phyloP scores from a whole-genome alignment of 2,888 invertebrate species.

The Euzophera pinguis region DNA sequence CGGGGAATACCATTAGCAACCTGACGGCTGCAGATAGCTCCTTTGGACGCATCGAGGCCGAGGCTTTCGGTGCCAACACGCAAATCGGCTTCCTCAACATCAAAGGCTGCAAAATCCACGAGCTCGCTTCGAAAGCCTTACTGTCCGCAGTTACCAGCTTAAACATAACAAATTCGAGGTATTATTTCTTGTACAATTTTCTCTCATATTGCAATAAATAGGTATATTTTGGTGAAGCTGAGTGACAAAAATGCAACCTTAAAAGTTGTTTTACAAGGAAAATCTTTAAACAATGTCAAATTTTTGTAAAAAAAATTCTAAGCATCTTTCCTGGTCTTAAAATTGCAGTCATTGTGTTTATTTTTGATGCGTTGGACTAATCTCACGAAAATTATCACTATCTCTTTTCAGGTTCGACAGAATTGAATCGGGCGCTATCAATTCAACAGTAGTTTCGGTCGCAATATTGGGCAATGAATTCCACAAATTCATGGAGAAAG shows the following conservation, averaged over 20 bases:
- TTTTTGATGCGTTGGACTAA: no score
- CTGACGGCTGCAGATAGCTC: constrained; percentile 82
- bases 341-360: no score
- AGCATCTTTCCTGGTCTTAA: no score
- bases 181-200: constrained; percentile 15
- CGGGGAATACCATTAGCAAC: constrained; percentile 81
- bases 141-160: constrained; percentile 82
- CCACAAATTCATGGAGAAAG: constrained; percentile 74
- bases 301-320: no score
- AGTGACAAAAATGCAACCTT: not conserved
- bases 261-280: no score
- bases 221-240: not conserved
- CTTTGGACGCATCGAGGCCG: constrained; percentile 79
- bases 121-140: constrained; percentile 79
- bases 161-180: constrained; percentile 83
- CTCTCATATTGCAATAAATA: constrained; percentile 8
- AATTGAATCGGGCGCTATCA: constrained; percentile 82
- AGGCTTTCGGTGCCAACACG: constrained; percentile 82
- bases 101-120: constrained; percentile 77
- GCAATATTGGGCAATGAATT: constrained; percentile 82
- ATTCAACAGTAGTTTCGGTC: constrained; percentile 81
- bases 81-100: constrained; percentile 82
- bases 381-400: no score
- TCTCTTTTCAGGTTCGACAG: constrained; percentile 79
- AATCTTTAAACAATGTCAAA: no score